A percentile compares a stretch with the other conserved stretches of the same genome.
Conservation (phyloP, 1,140 invertebrate genomes). For the Pogonognathellus flavescens region DNA sequence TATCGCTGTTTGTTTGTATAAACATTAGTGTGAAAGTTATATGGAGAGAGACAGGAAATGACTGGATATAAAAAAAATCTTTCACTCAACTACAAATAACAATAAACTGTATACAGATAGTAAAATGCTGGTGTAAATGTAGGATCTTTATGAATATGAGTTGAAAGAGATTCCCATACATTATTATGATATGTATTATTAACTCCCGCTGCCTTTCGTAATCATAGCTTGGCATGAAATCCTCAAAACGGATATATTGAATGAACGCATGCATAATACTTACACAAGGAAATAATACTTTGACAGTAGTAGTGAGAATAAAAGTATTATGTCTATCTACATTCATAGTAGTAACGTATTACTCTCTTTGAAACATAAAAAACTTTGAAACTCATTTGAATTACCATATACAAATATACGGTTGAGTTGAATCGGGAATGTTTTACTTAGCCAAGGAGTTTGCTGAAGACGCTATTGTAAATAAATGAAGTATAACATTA, state of each 20-base stretch:
- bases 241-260: conserved; percentile 39
- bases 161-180: not conserved
- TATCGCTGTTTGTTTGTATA: not conserved
- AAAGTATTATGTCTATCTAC: not conserved
- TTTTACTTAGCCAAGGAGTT: not conserved
- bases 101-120: not conserved
- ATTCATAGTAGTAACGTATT: not conserved
- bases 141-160: not conserved
- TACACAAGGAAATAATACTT: not conserved
- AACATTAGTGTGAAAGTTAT: not conserved
- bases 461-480: conserved; percentile 11
- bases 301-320: conserved; percentile 6
- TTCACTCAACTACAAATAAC: not conserved
- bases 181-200: conserved; percentile 42
- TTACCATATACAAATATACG: too few relatives aligned
- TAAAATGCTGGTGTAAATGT: not conserved
- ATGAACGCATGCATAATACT: not conserved
- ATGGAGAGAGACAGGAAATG: conserved; percentile 27
- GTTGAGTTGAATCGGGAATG: too few relatives aligned
- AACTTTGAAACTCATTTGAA: not conserved
- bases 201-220: conserved; percentile 43
- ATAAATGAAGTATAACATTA: conserved; percentile 37
- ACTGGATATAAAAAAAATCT: conserved; percentile 33
- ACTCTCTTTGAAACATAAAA: not conserved
- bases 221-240: conserved; percentile 45